Conservation (phyloP, 1,140 invertebrate species). For the Drosophila ohnishii region DNA sequence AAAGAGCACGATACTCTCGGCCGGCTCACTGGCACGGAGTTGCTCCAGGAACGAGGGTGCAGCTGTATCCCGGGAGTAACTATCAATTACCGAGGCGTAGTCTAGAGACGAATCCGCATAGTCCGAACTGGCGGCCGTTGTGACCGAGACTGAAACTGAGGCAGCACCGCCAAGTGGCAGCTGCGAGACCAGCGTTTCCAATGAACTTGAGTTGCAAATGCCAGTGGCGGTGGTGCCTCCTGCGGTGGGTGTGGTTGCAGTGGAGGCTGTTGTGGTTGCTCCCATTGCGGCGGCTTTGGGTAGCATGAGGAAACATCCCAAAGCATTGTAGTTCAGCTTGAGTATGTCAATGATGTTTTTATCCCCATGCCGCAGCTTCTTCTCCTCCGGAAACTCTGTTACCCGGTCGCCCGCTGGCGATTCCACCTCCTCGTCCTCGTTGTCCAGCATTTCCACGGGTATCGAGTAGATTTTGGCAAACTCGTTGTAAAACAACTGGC, state of each 20-base stretch:
- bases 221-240: not conserved
- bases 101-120: constrained; percentile 63
- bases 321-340: constrained; percentile 75
- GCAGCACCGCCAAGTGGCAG: constrained; percentile 31
- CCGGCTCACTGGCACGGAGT: constrained; percentile 46
- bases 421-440: constrained; percentile 46
- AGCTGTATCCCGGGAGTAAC: constrained; percentile 31
- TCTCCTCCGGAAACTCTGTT: constrained; percentile 10
- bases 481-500: constrained; percentile 76
- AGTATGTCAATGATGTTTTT: constrained; percentile 78
- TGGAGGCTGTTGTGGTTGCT: constrained; percentile 26
- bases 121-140: constrained; percentile 54
- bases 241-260: constrained; percentile 33
- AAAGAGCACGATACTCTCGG: constrained; percentile 76
- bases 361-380: constrained; percentile 67
- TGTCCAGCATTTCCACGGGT: constrained; percentile 63
- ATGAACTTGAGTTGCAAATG: constrained; percentile 71
- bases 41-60: constrained; percentile 60
- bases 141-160: constrained; percentile 54
- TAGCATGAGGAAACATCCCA: constrained; percentile 74
- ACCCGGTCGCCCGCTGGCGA: constrained; percentile 3
- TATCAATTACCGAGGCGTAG: constrained; percentile 58
- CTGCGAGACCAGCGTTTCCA: constrained; percentile 63
- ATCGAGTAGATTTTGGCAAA: constrained; percentile 80
- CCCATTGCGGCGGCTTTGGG: constrained; percentile 65